Evolutionary conservation across 1,140 invertebrate species (phyloP), one percentile per base, ranked within the genome.

Genomic region (Pogonomyrmex californicus): DNA sequence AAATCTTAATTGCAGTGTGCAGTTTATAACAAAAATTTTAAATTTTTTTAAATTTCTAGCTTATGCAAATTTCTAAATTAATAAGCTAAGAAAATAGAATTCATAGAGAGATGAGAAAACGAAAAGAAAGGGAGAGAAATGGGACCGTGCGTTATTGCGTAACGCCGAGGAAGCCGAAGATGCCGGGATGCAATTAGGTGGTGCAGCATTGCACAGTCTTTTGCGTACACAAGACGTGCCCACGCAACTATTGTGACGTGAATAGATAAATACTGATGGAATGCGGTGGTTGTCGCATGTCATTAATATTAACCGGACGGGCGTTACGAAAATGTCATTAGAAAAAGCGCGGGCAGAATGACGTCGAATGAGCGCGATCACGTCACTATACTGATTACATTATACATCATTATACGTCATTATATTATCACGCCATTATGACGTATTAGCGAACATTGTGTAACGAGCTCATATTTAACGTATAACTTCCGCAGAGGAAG

Each of bases 171-270:
- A 82, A 56, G 51, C 10, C 10, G 14, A 68, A 68, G 62, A 65
- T 66, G n/a, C n/a, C 78, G 10, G 7, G 38, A 60, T 75, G 38
- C 33, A 83, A 83, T 83, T 83, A 83, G 41, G 41, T 12, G 9
- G 2, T 14, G 44, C 54, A n/a, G 33, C 49, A 30, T 70, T 44
- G 44, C 30, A 58, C n/a, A 82, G 66, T 62, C 79, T 83, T 75
- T 83, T 75, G 54, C 58, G 68, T 62, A 83, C 14, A 23, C 65
- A 17, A 36, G 65, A 73, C 68, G 44, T 75, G 68, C 17, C 63
- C 41, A 17, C 38, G 78, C 33, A 47, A 75, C 54, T 60, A 73
- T 73, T 83, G 79, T 83, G 54, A 83, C 68, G 54, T 12, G 79
- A 75, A 73, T 83, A 44, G 65, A 70, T 44, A 83, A 75, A 62